Conservation (phyloP, 2,797 vertebrate species). For the Brachymystax lenok region DNA sequence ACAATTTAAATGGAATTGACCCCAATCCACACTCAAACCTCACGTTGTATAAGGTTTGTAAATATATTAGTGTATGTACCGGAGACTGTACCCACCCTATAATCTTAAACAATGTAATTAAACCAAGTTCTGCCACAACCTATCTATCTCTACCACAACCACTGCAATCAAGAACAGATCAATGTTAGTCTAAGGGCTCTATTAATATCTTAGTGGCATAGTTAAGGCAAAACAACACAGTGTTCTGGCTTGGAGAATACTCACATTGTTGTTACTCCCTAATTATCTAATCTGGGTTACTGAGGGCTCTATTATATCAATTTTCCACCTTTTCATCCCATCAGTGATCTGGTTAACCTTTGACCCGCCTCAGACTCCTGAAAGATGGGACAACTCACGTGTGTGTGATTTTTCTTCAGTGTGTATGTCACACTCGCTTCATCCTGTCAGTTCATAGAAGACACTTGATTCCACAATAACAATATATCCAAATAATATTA, state of each 20-base stretch:
- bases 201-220: neutral
- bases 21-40: neutral
- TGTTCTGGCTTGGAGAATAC: neutral
- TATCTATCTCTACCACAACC: neutral
- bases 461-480: slow-evolving; percentile 57
- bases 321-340: slow-evolving; percentile 7
- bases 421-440: slow-evolving; percentile 49
- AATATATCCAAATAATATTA: neutral
- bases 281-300: too few species aligned
- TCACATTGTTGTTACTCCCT: too few species aligned
- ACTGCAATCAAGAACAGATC: neutral
- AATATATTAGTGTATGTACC: neutral
- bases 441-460: slow-evolving; percentile 68
- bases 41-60: neutral
- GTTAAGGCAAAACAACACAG: neutral
- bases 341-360: slow-evolving; percentile 34
- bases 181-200: neutral
- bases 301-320: too few species aligned
- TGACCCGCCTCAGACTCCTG: slow-evolving; percentile 17
- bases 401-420: slow-evolving; percentile 53
- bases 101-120: neutral
- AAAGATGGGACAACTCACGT: slow-evolving; percentile 62
- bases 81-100: neutral
- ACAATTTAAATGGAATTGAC: neutral
- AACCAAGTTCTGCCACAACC: neutral